Evolutionary conservation across 1,140 invertebrate species (phyloP).

Genomic region (Drosophila busckii): DNA sequence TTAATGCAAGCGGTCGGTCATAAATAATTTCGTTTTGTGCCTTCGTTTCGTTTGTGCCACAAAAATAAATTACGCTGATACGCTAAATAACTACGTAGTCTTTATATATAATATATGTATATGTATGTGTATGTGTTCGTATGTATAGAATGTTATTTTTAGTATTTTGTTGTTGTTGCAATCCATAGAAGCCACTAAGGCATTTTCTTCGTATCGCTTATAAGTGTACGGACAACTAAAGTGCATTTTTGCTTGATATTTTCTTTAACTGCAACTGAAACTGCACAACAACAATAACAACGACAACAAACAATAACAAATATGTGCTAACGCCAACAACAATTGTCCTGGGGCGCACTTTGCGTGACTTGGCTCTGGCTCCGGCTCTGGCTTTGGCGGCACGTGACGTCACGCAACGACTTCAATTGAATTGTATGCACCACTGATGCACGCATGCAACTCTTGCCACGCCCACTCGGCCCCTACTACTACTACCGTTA

Average conservation of each 20-base stretch:
- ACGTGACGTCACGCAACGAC: conserved; percentile 45
- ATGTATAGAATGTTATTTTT: conserved; percentile 4
- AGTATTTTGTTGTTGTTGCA: too few species aligned
- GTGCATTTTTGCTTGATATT: conserved; percentile 67
- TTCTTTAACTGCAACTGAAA: conserved; percentile 49
- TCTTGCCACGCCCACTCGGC: conserved; percentile 17
- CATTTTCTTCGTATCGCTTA: conserved; percentile 40
- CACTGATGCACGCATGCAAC: conserved; percentile 32
- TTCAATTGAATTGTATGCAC: conserved; percentile 40
- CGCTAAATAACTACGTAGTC: conserved; percentile 57
- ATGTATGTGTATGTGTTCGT: conserved; percentile 2
- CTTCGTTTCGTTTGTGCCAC: conserved; percentile 45
- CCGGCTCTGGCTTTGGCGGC: too few species aligned
- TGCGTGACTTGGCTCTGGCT: conserved; percentile 50
- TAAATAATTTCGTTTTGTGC: conserved; percentile 72
- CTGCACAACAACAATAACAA: conserved; percentile 15
- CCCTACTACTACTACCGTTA: too few species aligned
- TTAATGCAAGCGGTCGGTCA: conserved; percentile 76
- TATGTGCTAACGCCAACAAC: conserved; percentile 11
- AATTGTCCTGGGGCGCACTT: conserved; percentile 27
- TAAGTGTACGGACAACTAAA: conserved; percentile 71
- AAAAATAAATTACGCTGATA: conserved; percentile 69
- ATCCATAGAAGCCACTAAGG: conserved; percentile 50
- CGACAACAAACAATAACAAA: conserved; percentile 6
- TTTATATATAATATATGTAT: conserved; percentile 9